Percentiles rank a stretch among this genome's conserved stretches.
Conservation (phyloP, 2,888 invertebrate genomes). For the Sminthurinus aureus region DNA sequence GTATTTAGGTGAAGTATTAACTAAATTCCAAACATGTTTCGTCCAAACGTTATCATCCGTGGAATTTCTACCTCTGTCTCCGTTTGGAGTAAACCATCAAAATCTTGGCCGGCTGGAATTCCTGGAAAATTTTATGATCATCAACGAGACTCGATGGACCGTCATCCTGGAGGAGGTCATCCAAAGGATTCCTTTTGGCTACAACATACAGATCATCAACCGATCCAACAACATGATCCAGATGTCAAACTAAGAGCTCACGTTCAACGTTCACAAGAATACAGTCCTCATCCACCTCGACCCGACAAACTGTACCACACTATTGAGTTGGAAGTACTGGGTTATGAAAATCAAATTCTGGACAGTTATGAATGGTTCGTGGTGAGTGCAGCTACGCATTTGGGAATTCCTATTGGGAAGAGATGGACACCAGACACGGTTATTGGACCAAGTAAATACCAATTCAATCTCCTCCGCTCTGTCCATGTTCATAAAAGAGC, state of each 20-base stretch:
- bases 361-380: constrained; percentile 89
- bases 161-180: constrained; percentile 23
- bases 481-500: constrained; percentile 93
- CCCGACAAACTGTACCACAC: constrained; percentile 81
- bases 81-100: not conserved
- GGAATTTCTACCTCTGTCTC: constrained; percentile 1
- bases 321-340: constrained; percentile 84
- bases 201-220: constrained; percentile 22
- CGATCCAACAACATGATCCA: constrained; percentile 22
- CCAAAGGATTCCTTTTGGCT: constrained; percentile 9
- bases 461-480: constrained; percentile 83
- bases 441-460: constrained; percentile 70
- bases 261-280: not conserved
- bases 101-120: not conserved
- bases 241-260: constrained; percentile 21
- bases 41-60: not conserved
- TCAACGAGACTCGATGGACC: not conserved
- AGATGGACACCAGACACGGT: constrained; percentile 65
- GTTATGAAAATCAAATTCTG: constrained; percentile 86
- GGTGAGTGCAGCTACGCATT: constrained; percentile 78
- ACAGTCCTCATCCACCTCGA: constrained; percentile 14
- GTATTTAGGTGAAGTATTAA: too few species aligned
- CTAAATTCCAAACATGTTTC: too few species aligned
- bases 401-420: constrained; percentile 78
- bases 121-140: too few species aligned